Conservation (phyloP, 2,888 invertebrate genomes). For the Conomelus anceps region DNA sequence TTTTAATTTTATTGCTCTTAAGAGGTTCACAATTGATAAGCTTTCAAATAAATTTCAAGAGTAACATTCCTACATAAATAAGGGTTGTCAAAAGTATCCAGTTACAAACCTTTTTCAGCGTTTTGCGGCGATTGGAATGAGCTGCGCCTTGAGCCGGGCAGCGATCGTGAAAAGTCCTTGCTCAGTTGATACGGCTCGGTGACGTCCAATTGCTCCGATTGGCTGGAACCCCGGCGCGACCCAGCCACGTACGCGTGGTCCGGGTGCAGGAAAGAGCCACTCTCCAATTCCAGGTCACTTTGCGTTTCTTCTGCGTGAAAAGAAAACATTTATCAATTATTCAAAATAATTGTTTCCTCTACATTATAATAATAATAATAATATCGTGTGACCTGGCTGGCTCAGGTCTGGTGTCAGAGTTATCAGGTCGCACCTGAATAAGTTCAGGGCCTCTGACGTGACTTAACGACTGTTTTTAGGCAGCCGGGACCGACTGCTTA, state of each 20-base stretch:
- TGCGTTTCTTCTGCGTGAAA: constrained; percentile 42
- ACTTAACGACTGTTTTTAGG: too few relatives aligned
- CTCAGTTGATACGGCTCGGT: constrained; percentile 67
- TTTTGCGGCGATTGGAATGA: constrained; percentile 59
- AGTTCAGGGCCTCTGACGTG: too few relatives aligned
- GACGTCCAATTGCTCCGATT: constrained; percentile 78
- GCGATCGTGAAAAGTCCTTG: constrained; percentile 76
- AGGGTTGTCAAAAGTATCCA: too few relatives aligned
- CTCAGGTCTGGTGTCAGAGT: too few relatives aligned
- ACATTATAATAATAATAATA: neutral
- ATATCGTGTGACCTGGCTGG: too few relatives aligned
- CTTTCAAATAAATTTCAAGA: too few relatives aligned
- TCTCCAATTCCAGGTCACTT: constrained; percentile 40
- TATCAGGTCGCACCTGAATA: too few relatives aligned
- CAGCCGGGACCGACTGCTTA: too few relatives aligned
- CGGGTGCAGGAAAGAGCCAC: constrained; percentile 64
- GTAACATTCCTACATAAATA: too few relatives aligned
- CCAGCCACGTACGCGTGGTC: constrained; percentile 74
- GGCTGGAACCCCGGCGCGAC: constrained; percentile 79
- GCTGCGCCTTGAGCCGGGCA: constrained; percentile 77
- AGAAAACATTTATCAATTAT: neutral
- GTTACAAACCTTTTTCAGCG: constrained; percentile 31
- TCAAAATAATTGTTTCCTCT: neutral
- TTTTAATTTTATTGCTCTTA: too few relatives aligned
- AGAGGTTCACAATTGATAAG: too few relatives aligned